Conservation (phyloP, 2,797 vertebrate species). For the Toxotes lorentzi region DNA sequence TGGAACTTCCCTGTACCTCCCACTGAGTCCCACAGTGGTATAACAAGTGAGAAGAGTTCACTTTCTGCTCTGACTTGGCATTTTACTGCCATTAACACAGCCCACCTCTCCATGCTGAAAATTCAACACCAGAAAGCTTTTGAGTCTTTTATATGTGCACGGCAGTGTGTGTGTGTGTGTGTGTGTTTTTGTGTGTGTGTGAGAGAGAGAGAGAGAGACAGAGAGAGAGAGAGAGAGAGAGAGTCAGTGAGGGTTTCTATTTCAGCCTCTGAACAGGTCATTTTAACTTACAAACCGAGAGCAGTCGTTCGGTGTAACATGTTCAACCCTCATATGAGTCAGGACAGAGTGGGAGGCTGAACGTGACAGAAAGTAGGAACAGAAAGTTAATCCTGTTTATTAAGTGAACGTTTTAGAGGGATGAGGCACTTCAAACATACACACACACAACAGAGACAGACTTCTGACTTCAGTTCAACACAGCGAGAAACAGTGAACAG, state of each 20-base stretch:
- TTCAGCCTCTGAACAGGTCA: slow-evolving; percentile 45
- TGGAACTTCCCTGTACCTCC: slow-evolving; percentile 60
- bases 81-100: slow-evolving; percentile 74
- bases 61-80: slow-evolving; percentile 67
- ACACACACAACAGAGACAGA: background rate
- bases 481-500: too few species aligned
- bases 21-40: slow-evolving; percentile 45
- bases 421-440: background rate
- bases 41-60: slow-evolving; percentile 66
- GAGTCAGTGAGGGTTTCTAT: slow-evolving; percentile 55
- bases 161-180: slow-evolving; percentile 14
- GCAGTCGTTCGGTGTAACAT: slow-evolving; percentile 19
- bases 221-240: background rate
- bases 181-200: slow-evolving; percentile 29
- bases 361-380: background rate
- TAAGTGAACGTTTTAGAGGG: background rate
- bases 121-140: slow-evolving; percentile 76
- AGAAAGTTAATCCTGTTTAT: slow-evolving; percentile 3
- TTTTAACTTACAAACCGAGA: slow-evolving; percentile 26
- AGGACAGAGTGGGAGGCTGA: background rate
- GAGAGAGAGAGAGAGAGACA: too few species aligned
- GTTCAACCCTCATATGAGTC: slow-evolving; percentile 3
- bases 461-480: too few species aligned
- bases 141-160: slow-evolving; percentile 38
- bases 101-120: slow-evolving; percentile 54